phyloP scores from a whole-genome alignment of 2,113 vertebrate species.

The Astur gentilis region DNA sequence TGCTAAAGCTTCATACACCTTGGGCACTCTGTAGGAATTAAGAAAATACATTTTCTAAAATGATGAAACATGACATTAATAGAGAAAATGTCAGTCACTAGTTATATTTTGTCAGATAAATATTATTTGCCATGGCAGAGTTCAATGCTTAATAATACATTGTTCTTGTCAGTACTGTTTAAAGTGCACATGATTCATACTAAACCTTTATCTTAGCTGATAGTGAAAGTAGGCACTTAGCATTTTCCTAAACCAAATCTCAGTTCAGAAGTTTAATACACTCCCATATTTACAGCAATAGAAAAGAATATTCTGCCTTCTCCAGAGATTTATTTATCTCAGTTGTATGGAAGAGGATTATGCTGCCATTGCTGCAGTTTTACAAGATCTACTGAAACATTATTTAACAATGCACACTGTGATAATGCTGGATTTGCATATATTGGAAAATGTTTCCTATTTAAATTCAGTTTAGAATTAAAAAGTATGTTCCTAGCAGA shows the following conservation, averaged over 20 bases:
- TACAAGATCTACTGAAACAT: neutral
- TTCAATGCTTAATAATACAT: constrained; percentile 24
- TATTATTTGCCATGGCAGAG: constrained; percentile 27
- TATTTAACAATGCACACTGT: constrained; percentile 7
- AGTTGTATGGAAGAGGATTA: neutral
- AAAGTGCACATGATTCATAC: constrained; percentile 48
- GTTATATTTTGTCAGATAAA: constrained; percentile 54
- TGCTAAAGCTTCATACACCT: constrained; percentile 1
- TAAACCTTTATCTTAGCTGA: constrained; percentile 38
- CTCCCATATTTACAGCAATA: constrained; percentile 31
- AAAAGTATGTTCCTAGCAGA: neutral
- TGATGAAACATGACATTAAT: constrained; percentile 24
- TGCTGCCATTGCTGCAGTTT: neutral
- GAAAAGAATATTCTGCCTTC: constrained; percentile 10
- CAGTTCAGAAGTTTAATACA: constrained; percentile 15
- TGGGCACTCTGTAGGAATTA: constrained; percentile 20
- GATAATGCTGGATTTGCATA: constrained; percentile 10
- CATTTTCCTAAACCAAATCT: constrained; percentile 28
- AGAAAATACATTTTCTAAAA: constrained; percentile 23
- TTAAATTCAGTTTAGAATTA: neutral
- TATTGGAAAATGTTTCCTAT: constrained; percentile 11
- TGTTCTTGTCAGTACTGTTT: constrained; percentile 42
- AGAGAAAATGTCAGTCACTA: constrained; percentile 30
- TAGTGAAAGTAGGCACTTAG: neutral
- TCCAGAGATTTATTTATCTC: constrained; percentile 35